Conservation (phyloP, 2,113 vertebrate genomes). For the Nestor notabilis region DNA sequence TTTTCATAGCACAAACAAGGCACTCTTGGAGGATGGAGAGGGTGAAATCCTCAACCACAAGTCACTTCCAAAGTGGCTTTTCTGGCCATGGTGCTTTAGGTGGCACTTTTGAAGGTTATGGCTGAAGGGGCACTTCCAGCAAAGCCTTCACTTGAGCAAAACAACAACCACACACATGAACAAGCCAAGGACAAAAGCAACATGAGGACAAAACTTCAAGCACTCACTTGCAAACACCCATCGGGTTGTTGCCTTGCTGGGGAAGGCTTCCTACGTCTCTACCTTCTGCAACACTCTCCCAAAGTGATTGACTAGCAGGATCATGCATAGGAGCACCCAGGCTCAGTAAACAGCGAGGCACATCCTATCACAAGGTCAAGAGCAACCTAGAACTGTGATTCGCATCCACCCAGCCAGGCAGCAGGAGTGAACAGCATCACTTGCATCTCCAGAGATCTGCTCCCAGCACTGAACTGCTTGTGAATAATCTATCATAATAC, state of each 20-base stretch:
- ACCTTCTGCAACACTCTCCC: background rate
- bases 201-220: background rate
- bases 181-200: background rate
- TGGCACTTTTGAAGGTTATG: slow-evolving; percentile 36
- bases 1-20: background rate
- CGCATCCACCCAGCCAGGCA: background rate
- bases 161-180: background rate
- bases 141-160: background rate
- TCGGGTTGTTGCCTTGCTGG: background rate
- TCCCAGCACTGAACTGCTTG: fast-evolving
- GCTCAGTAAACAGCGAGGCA: background rate
- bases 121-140: background rate
- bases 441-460: background rate
- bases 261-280: background rate
- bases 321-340: background rate
- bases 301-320: background rate
- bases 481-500: background rate
- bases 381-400: background rate
- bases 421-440: fast-evolving
- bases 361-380: background rate
- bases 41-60: fast-evolving
- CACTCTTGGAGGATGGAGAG: background rate
- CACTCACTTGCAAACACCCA: background rate
- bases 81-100: background rate
- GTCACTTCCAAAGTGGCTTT: background rate